Conservation (phyloP, 92 coral and sea anemone species). For the Pocillopora grandis region DNA sequence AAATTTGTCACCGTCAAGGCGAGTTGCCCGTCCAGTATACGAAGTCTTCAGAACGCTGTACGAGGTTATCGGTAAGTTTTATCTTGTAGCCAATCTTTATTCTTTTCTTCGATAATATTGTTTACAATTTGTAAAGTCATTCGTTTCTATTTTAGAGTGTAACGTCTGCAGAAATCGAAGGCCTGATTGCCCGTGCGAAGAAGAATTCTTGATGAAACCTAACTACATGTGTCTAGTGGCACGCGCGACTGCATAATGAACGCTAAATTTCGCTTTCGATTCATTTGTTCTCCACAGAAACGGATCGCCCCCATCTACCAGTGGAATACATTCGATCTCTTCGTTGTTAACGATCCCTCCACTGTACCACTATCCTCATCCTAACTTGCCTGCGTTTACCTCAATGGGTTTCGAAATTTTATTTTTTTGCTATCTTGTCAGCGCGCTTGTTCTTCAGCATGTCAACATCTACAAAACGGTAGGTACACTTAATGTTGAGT, state of each 20-base stretch:
- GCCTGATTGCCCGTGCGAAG: neutral
- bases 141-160: neutral
- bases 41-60: constrained; percentile 53
- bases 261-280: constrained; percentile 35
- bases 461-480: constrained; percentile 96
- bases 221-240: neutral
- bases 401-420: constrained; percentile 85
- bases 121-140: neutral
- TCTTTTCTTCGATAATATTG: neutral
- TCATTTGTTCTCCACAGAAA: constrained; percentile 55
- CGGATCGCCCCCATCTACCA: constrained; percentile 65
- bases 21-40: constrained; percentile 62
- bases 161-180: neutral
- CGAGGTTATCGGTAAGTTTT: constrained; percentile 66
- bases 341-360: constrained; percentile 80
- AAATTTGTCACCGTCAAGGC: constrained; percentile 86
- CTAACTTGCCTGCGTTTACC: constrained; percentile 80
- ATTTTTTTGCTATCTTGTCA: constrained; percentile 73
- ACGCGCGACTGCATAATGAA: neutral
- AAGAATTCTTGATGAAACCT: neutral
- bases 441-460: constrained; percentile 84
- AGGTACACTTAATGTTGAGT: constrained; percentile 18
- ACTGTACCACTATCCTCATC: constrained; percentile 79
- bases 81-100: neutral
- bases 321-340: constrained; percentile 74